phyloP scores from a whole-genome alignment of 2,113 vertebrate species.

The Cinclus cinclus region DNA sequence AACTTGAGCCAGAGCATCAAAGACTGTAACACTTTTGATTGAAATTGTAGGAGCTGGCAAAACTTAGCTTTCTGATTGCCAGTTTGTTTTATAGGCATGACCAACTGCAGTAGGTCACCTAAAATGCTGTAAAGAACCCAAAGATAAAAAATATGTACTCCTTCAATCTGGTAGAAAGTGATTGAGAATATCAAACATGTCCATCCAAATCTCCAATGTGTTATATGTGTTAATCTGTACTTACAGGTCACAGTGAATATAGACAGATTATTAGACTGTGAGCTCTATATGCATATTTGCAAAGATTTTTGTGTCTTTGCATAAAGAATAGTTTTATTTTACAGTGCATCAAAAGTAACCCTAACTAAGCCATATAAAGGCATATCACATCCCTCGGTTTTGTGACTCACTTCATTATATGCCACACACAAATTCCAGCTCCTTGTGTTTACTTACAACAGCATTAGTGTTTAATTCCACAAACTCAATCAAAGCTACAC shows the following conservation, averaged over 20 bases:
- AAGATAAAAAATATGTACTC: neutral
- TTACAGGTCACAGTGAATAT: neutral
- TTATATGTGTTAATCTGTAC: neutral
- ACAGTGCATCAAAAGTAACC: slow-evolving; percentile 28
- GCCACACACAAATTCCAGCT: slow-evolving; percentile 61
- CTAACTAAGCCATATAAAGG: slow-evolving; percentile 64
- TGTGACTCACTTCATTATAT: slow-evolving; percentile 55
- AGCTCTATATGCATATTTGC: neutral
- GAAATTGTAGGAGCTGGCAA: neutral
- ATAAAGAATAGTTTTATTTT: slow-evolving; percentile 41
- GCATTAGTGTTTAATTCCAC: slow-evolving; percentile 72
- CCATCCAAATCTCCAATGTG: neutral
- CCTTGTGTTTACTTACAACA: slow-evolving; percentile 70
- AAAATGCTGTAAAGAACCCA: neutral
- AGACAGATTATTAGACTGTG: neutral
- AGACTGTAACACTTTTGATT: neutral
- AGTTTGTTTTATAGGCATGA: neutral
- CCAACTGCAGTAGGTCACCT: neutral
- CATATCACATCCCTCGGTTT: slow-evolving; percentile 41
- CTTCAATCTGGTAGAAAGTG: neutral
- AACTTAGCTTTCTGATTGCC: neutral
- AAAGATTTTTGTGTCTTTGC: slow-evolving; percentile 25
- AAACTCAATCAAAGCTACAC: slow-evolving; percentile 72
- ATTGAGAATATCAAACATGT: neutral
- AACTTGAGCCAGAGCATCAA: neutral